A percentile compares a stretch with the other conserved stretches of the same genome.
phyloP scores from a whole-genome alignment of 1,140 invertebrate species.

The Drosophila santomea region DNA sequence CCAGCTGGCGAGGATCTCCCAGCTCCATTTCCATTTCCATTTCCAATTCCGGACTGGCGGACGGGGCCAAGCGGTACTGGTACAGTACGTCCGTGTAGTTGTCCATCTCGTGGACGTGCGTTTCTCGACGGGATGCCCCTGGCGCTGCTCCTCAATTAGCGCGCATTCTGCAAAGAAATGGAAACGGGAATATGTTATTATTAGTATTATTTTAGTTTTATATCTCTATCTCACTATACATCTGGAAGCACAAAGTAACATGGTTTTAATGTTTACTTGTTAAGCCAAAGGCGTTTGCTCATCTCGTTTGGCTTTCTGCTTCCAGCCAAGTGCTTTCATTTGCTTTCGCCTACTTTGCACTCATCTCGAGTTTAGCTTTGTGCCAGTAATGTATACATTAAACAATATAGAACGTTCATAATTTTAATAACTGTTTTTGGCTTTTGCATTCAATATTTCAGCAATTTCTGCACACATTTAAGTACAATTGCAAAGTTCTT shows the following conservation, averaged over 20 bases:
- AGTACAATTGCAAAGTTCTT: not conserved
- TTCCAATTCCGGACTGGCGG: constrained; percentile 13
- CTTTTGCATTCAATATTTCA: not conserved
- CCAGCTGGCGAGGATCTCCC: not conserved
- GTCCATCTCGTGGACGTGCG: constrained; percentile 1
- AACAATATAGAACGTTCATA: no score
- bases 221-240: not conserved
- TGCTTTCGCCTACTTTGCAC: not conserved
- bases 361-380: not conserved
- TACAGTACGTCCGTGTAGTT: constrained; percentile 53
- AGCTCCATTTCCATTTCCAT: not conserved
- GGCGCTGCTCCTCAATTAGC: not conserved
- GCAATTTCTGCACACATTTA: not conserved
- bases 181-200: no score
- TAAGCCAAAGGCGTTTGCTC: not conserved
- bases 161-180: not conserved
- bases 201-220: no score
- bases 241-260: no score
- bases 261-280: not conserved
- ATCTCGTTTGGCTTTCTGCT: not conserved
- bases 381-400: not conserved
- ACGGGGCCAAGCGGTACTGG: constrained; percentile 53
- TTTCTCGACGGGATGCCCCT: constrained; percentile 2
- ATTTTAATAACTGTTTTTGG: no score
- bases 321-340: not conserved